Conservation (phyloP, 2,113 vertebrate genomes). For the Athene cunicularia region DNA sequence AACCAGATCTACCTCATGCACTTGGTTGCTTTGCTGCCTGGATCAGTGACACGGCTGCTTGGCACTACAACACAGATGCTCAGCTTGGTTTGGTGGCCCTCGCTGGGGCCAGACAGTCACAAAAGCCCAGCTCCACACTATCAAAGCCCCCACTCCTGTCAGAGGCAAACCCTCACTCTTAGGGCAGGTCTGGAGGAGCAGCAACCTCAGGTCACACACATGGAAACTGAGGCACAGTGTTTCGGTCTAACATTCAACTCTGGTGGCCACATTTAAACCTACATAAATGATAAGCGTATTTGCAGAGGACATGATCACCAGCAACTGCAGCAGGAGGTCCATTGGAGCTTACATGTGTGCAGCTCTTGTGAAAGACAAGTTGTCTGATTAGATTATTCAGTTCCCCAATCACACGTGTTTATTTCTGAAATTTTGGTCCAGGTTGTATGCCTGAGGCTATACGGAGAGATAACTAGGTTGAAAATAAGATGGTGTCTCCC, state of each 20-base stretch:
- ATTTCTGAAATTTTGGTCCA: not conserved
- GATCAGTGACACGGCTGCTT: not conserved
- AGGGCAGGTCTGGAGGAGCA: not conserved
- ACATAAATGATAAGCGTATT: not conserved
- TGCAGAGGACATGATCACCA: not conserved
- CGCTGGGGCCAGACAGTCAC: not conserved
- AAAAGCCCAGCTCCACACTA: not conserved
- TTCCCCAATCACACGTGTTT: not conserved
- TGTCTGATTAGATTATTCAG: not conserved
- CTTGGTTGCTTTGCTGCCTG: not conserved
- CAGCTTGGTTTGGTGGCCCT: not conserved
- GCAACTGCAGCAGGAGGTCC: not conserved
- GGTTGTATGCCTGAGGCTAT: not conserved
- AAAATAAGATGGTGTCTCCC: not conserved
- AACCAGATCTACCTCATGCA: not conserved
- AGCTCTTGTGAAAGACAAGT: not conserved
- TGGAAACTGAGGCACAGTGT: not conserved
- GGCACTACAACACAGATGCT: not conserved
- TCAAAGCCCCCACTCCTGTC: not conserved
- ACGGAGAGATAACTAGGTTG: not conserved
- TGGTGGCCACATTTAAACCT: not conserved
- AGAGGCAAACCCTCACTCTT: not conserved
- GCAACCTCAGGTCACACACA: not conserved
- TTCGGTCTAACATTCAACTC: not conserved
- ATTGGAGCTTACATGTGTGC: accelerated